phyloP scores from a whole-genome alignment of 64 coral and sea anemone species.

The Montipora sp. region DNA sequence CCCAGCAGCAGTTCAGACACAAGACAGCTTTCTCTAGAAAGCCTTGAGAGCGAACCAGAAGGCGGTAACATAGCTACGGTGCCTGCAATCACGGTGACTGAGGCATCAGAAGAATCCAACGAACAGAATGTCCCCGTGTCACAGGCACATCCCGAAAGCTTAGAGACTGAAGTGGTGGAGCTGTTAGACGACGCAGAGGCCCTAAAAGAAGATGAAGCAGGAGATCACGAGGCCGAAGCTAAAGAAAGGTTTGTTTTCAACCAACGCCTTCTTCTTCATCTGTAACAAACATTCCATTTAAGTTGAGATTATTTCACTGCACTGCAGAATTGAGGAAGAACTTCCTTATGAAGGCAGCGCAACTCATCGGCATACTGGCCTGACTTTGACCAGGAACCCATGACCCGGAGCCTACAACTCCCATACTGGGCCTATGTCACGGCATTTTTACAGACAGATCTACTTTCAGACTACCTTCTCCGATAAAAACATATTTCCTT shows the following conservation, averaged over 20 bases:
- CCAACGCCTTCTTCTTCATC: no score
- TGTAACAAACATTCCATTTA: no score
- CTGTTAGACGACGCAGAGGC: slow-evolving; percentile 7
- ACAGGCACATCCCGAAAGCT: slow-evolving; percentile 51
- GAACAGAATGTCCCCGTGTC: slow-evolving; percentile 93
- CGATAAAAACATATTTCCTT: no score
- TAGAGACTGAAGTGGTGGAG: slow-evolving; percentile 60
- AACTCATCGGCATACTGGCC: no score
- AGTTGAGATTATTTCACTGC: no score
- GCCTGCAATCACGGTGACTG: slow-evolving; percentile 75
- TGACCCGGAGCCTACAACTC: no score
- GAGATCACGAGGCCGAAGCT: slow-evolving; percentile 7
- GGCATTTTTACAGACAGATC: no score
- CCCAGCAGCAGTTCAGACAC: slow-evolving; percentile 51
- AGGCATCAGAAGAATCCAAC: slow-evolving; percentile 70
- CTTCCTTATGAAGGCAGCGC: no score
- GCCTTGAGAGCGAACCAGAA: slow-evolving; percentile 80
- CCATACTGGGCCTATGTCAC: no score
- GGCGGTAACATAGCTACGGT: slow-evolving; percentile 58
- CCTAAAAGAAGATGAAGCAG: slow-evolving; percentile 30
- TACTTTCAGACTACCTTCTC: no score
- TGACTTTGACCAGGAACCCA: no score
- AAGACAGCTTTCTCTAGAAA: slow-evolving; percentile 79
- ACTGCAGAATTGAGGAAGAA: no score
- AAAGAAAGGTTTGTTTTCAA: slow-evolving; percentile 40